A percentile compares a stretch with the other conserved stretches of the same genome.
phyloP scores from a whole-genome alignment of 1,140 invertebrate genomes.

The Heliconius hewitsoni region DNA sequence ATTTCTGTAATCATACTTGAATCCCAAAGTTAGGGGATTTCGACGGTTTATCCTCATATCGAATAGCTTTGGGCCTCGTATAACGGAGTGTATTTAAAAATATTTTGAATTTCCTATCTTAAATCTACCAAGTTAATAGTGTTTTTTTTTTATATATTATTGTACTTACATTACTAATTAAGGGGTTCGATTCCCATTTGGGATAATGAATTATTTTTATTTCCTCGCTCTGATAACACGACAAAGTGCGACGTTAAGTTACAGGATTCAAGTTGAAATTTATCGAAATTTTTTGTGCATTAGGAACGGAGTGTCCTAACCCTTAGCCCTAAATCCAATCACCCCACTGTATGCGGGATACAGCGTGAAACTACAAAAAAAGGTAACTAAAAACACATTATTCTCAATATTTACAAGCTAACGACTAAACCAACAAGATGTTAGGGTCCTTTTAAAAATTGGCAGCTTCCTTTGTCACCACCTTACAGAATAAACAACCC shows the following conservation, averaged over 20 bases:
- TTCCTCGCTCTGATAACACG: no score
- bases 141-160: not conserved
- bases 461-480: not conserved
- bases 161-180: no score
- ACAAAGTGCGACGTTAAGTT: no score
- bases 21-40: not conserved
- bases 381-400: not conserved
- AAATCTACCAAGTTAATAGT: not conserved
- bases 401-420: not conserved
- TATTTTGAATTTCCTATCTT: not conserved
- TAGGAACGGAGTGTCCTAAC: no score
- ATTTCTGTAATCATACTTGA: not conserved
- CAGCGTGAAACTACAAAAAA: not conserved
- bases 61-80: not conserved
- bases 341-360: no score
- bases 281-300: no score
- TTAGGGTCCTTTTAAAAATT: not conserved
- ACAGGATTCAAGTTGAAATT: no score
- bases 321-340: no score
- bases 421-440: slow-evolving; percentile 1
- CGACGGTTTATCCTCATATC: not conserved
- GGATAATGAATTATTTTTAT: no score
- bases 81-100: not conserved
- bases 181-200: no score
- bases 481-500: not conserved